phyloP scores from a whole-genome alignment of 2,797 vertebrate genomes.

The Siniperca scherzeri region DNA sequence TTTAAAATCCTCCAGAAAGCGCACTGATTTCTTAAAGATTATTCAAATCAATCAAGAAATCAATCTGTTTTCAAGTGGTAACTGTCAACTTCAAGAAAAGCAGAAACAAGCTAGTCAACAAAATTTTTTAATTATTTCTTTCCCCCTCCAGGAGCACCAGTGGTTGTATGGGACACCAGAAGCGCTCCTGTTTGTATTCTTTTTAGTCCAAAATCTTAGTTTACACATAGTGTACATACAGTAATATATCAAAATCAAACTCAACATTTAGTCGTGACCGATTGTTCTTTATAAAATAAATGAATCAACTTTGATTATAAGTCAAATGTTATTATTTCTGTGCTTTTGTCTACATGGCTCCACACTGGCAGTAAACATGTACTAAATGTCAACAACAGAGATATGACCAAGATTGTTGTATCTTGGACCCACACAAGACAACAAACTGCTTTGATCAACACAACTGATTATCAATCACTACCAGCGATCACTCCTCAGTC shows the following conservation, averaged over 20 bases:
- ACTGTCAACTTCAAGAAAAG: neutral
- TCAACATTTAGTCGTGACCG: neutral
- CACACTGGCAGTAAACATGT: neutral
- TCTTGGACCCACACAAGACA: neutral
- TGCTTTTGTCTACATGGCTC: neutral
- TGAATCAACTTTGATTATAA: neutral
- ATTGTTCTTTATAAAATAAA: neutral
- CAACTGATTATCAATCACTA: neutral
- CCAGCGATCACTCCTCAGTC: neutral
- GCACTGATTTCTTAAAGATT: neutral
- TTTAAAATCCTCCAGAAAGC: conserved; percentile 1
- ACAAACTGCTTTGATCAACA: conserved; percentile 2
- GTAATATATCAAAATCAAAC: neutral
- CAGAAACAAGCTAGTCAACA: neutral
- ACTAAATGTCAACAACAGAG: neutral
- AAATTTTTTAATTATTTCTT: neutral
- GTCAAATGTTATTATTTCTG: neutral
- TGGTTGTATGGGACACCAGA: neutral
- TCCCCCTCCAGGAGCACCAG: neutral
- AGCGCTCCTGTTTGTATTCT: neutral
- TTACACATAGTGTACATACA: neutral
- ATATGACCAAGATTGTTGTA: neutral
- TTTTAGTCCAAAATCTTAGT: neutral
- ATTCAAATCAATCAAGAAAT: conserved; percentile 19
- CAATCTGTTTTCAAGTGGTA: conserved; percentile 11